Evolutionary conservation across 1,140 invertebrate species (phyloP).

Genomic region (Drosophila ambigua): DNA sequence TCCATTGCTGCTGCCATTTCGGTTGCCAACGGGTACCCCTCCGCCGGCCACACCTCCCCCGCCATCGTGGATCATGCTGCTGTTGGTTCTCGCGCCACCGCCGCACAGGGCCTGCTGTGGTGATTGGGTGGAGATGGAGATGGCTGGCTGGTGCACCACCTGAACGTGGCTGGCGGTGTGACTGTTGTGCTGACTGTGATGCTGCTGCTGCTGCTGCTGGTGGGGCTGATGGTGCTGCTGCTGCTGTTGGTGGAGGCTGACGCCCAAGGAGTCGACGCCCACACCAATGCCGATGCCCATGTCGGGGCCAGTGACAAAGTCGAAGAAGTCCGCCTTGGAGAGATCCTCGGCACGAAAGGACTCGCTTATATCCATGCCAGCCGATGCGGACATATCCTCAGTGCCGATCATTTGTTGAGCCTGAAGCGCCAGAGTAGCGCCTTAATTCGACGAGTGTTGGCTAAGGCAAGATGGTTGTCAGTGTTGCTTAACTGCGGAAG

Average conservation of each 20-base stretch:
- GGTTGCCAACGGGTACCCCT: constrained; percentile 62
- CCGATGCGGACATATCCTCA: constrained; percentile 82
- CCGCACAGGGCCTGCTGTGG: constrained; percentile 57
- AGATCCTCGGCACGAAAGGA: constrained; percentile 90
- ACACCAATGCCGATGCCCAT: constrained; percentile 83
- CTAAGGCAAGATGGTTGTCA: neutral
- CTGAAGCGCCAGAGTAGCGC: constrained; percentile 62
- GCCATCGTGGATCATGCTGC: constrained; percentile 71
- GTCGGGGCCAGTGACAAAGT: constrained; percentile 92
- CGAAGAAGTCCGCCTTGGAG: constrained; percentile 93
- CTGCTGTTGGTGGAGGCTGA: constrained; percentile 51
- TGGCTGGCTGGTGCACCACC: constrained; percentile 48
- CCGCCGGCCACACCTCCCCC: constrained; percentile 35
- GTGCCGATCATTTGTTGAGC: constrained; percentile 82
- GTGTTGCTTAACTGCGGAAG: neutral
- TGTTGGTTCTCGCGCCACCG: constrained; percentile 54
- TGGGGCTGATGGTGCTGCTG: constrained; percentile 44
- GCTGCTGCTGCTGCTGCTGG: constrained; percentile 36
- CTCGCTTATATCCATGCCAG: constrained; percentile 91
- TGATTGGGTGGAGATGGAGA: constrained; percentile 22
- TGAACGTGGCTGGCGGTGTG: constrained; percentile 39
- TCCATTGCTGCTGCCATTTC: constrained; percentile 68
- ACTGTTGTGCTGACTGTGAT: constrained; percentile 56
- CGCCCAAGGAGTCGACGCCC: constrained; percentile 54
- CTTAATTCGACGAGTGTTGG: constrained; percentile 16